Evolutionary conservation across 2,113 vertebrate genomes (phyloP).

Genomic region (Vulpes lagopus): DNA sequence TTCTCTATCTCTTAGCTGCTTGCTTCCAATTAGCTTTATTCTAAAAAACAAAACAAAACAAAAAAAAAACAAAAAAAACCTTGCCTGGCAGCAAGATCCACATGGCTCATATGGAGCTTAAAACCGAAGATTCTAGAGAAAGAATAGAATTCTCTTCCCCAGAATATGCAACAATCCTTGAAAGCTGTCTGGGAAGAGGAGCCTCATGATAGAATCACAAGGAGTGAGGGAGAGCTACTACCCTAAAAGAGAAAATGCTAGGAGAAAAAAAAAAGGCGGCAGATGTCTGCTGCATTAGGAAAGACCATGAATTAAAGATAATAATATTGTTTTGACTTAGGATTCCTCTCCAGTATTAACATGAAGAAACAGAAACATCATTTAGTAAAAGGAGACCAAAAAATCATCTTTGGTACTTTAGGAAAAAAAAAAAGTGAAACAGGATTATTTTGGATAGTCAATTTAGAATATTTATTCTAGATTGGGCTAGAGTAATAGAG

Average conservation of each 20-base stretch:
- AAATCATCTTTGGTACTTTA: slow-evolving; percentile 2
- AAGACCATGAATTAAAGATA: slow-evolving; percentile 36
- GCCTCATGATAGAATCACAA: background rate
- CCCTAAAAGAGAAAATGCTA: background rate
- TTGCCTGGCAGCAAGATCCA: background rate
- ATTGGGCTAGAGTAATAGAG: background rate
- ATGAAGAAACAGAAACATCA: background rate
- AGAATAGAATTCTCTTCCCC: background rate
- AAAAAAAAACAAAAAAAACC: background rate
- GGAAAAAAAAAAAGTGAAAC: background rate
- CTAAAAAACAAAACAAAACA: background rate
- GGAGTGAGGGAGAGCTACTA: background rate
- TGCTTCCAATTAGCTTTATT: background rate
- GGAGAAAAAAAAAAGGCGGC: background rate
- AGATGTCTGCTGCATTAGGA: background rate
- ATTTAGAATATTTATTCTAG: background rate
- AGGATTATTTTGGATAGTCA: slow-evolving; percentile 17
- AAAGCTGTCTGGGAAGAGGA: background rate
- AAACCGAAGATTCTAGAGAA: background rate
- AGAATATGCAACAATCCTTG: background rate
- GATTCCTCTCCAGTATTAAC: slow-evolving; percentile 9
- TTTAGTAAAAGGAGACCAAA: background rate
- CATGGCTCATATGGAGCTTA: background rate
- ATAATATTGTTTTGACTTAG: background rate
- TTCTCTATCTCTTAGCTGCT: background rate